phyloP scores from a whole-genome alignment of 2,888 invertebrate species.

The Cosmorhoe ocellata region DNA sequence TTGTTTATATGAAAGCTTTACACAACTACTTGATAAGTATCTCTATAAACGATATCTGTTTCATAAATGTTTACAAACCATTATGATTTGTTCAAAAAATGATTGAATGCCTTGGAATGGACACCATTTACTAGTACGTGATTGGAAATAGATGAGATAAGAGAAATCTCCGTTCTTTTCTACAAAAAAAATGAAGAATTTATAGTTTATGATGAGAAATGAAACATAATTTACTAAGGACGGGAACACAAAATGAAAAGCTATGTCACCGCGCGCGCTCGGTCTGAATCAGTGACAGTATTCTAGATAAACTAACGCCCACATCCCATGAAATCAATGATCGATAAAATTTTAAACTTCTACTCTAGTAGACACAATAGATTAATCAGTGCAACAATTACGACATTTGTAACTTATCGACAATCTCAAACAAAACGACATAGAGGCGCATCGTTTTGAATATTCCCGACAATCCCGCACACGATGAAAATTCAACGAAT shows the following conservation, averaged over 20 bases:
- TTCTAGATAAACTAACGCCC: constrained; percentile 30
- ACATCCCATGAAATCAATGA: constrained; percentile 16
- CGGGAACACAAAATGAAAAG: constrained; percentile 73
- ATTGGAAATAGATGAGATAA: constrained; percentile 31
- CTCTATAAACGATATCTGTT: constrained; percentile 58
- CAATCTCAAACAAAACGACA: constrained; percentile 18
- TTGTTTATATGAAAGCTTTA: constrained; percentile 66
- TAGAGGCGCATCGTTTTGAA: constrained; percentile 5
- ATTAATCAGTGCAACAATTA: constrained; percentile 32
- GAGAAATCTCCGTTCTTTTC: constrained; percentile 24
- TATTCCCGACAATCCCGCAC: constrained; percentile 25
- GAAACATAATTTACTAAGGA: constrained; percentile 71
- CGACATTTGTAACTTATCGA: constrained; percentile 16
- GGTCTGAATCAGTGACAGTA: constrained; percentile 38
- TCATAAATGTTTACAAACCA: constrained; percentile 52
- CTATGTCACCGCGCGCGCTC: constrained; percentile 55
- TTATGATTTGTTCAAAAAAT: constrained; percentile 59
- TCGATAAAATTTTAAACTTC: constrained; percentile 23
- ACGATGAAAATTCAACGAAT: constrained; percentile 33
- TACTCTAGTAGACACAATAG: constrained; percentile 29
- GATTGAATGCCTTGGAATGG: constrained; percentile 66
- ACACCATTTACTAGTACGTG: constrained; percentile 37
- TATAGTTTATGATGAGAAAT: constrained; percentile 50
- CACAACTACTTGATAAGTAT: constrained; percentile 58
- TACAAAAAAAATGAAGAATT: constrained; percentile 42